These are phyloP conservation scores for Antheraea yamamai DNA, from an alignment of 2,888 invertebrate species.

Conservation along the genomic window DNA sequence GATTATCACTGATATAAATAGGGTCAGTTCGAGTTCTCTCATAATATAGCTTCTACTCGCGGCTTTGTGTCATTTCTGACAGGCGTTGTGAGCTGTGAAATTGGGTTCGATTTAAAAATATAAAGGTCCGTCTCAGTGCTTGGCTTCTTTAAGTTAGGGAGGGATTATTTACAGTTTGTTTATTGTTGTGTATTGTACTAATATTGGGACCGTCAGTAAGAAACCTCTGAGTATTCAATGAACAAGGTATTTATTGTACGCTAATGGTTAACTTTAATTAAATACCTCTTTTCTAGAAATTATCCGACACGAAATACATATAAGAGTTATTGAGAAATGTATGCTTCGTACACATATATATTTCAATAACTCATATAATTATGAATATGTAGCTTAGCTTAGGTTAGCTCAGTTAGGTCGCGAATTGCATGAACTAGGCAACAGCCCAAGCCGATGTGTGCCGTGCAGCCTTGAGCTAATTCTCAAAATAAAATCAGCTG, in stretches of 20 bases:
- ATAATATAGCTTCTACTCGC: conserved; percentile 75
- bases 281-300: neutral
- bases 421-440: no score
- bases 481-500: no score
- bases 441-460: no score
- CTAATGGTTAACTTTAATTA: neutral
- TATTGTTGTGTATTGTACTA: conserved; percentile 73
- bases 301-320: no score
- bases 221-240: conserved; percentile 3
- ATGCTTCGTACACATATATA: no score
- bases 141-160: conserved; percentile 64
- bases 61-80: conserved; percentile 79
- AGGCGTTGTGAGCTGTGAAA: conserved; percentile 80
- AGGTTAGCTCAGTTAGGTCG: no score
- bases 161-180: conserved; percentile 76
- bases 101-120: conserved; percentile 76
- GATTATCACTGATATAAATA: conserved; percentile 80
- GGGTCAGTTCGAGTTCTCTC: conserved; percentile 73
- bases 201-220: conserved; percentile 41
- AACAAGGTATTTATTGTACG: neutral
- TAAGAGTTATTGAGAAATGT: no score
- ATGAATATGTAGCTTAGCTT: no score
- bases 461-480: no score
- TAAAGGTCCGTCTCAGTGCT: conserved; percentile 74
- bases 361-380: no score